Base-by-base conservation (phyloP, 2,797 vertebrate species). In the Mormyrops boulengeri region DNA sequence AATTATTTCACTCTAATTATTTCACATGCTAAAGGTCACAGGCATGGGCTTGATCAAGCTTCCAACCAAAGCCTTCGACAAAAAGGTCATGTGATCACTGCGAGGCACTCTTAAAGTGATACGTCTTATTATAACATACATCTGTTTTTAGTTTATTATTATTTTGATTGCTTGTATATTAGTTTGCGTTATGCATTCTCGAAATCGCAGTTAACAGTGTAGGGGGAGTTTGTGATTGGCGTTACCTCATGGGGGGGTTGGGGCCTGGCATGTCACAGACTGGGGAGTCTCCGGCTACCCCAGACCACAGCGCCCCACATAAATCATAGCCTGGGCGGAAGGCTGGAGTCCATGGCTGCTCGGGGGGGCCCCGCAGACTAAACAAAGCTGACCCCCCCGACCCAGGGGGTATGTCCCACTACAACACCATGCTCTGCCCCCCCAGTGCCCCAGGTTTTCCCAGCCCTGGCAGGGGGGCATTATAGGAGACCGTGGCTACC, bases 401-500 rank as follows among this genome's bases (percentile, higher is more conserved):
- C 95, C 94, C 91, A 6, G 38, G 91, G 90, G 90, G 7, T 90
- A 93, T 96, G 73, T 38, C 73, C 38, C 73, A 14, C 73, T 17
- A n/a, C n/a, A n/a, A 80, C 34, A 17, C 69, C 88, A 50, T 49
- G 7, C 49, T 50, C 0, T 44, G 41, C 88, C 44, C 44, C 93
- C 91, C 94, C 96, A 96, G 7, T 22, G n/a, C 57, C n/a, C 57
- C n/a, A 22, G 57, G 57, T 60, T 60, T 95, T 96, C 96, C 95
- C 94, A 93, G 95, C 93, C 94, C 0, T 91, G 92, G 94, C 96
- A 97, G 97, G 62, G 96, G 95, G 96, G 95, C 95, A 94, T 94
- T 93, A 94, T 92, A 96, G 95, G 93, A 95, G 96, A 95, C 95
- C 93, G 93, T 92, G 85, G 93, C 95, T 95, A 96, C 91, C 82